Conservation (phyloP, 1,140 invertebrate genomes). For the Neoseiulus cucumeris region DNA sequence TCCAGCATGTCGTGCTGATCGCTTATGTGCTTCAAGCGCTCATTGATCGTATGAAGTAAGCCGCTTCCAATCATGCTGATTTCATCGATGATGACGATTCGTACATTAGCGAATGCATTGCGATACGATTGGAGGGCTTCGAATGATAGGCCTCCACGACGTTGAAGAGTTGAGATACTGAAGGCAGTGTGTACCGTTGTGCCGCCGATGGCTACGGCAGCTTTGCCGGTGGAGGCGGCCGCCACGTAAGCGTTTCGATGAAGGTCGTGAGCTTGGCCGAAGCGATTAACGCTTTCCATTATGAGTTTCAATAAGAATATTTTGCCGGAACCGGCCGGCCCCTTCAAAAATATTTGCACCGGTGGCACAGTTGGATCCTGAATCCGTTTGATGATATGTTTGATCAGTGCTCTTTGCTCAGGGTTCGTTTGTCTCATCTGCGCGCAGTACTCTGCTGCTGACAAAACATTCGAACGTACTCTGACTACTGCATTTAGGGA, state of each 20-base stretch:
- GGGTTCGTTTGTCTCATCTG: too few species aligned
- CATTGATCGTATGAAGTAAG: conserved; percentile 27
- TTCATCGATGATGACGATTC: conserved; percentile 29
- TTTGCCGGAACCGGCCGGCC: conserved; percentile 22
- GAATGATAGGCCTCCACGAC: conserved; percentile 21
- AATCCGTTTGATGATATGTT: too few species aligned
- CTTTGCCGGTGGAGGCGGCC: conserved; percentile 23
- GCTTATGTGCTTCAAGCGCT: conserved; percentile 24
- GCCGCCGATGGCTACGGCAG: conserved; percentile 21
- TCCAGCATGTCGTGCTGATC: conserved; percentile 15
- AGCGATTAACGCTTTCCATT: conserved; percentile 22
- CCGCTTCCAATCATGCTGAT: conserved; percentile 22
- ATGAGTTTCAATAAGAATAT: conserved; percentile 24
- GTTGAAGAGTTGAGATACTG: conserved; percentile 22
- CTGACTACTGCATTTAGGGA: too few species aligned
- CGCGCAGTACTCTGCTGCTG: too few species aligned
- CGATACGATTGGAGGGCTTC: conserved; percentile 23
- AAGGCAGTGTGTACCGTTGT: conserved; percentile 22
- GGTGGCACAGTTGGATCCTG: too few species aligned
- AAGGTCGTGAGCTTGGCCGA: conserved; percentile 20
- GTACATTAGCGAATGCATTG: conserved; percentile 24
- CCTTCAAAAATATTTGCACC: conserved; percentile 19
- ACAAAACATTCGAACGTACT: too few species aligned
- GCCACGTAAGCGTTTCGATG: conserved; percentile 21
- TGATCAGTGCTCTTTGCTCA: too few species aligned